These are phyloP conservation scores for Petrosia ficiformis DNA, from an alignment of 37 sponge, comb jelly and placozoan species.

Conservation along the genomic window DNA sequence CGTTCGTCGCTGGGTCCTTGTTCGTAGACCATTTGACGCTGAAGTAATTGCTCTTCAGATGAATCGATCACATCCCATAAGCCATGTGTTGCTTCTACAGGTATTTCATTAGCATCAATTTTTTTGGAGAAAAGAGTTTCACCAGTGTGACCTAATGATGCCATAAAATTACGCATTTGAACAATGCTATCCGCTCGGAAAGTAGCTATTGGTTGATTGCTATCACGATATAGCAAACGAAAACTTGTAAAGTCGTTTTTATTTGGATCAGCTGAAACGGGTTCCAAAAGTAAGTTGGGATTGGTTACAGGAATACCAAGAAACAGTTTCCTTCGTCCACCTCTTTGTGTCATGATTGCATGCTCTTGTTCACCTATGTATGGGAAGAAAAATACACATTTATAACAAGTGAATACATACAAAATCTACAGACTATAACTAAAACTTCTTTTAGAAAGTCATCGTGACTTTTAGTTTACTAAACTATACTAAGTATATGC, in stretches of 20 bases:
- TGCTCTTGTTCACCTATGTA: constrained; percentile 24
- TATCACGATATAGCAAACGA: constrained; percentile 30
- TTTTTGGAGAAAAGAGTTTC: neutral
- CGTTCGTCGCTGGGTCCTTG: neutral
- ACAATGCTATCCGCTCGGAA: constrained; percentile 49
- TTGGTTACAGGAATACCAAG: constrained; percentile 23
- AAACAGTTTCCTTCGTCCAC: constrained; percentile 4
- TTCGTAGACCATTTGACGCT: neutral
- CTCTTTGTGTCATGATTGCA: constrained; percentile 7
- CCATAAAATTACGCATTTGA: constrained; percentile 41
- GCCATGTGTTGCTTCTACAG: constrained; percentile 13
- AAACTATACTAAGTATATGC: too few relatives aligned
- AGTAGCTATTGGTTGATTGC: constrained; percentile 22
- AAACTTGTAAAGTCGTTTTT: constrained; percentile 54
- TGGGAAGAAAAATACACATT: too few relatives aligned
- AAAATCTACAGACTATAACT: too few relatives aligned
- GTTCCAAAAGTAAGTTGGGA: constrained; percentile 40
- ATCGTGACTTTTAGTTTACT: too few relatives aligned
- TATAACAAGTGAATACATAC: too few relatives aligned
- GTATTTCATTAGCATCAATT: neutral
- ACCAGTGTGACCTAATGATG: constrained; percentile 24
- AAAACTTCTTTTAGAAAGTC: too few relatives aligned
- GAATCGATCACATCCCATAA: constrained; percentile 43
- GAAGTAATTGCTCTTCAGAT: constrained; percentile 22
- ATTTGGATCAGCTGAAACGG: constrained; percentile 52